These are phyloP conservation scores for Priocnemis perturbator DNA, from an alignment of 2,888 invertebrate species.

Conservation along the genomic window DNA sequence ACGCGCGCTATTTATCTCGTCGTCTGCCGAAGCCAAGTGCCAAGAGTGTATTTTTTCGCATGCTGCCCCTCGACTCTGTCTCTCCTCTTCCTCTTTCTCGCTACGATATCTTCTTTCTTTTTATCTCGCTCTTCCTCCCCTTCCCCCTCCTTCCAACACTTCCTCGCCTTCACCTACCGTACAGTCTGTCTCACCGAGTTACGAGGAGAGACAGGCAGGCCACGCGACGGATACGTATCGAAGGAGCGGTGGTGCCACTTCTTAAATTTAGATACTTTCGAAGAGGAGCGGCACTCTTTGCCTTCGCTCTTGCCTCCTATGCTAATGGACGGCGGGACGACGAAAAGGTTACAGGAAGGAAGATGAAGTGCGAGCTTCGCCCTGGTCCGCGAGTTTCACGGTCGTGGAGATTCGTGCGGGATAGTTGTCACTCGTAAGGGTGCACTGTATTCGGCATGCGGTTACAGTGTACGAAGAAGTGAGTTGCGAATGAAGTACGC, in stretches of 20 bases:
- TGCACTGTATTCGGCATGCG: too few relatives aligned
- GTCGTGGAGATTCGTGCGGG: too few relatives aligned
- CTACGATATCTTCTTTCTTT: constrained; percentile 1
- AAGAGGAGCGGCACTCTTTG: constrained; percentile 25
- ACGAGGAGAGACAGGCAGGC: constrained; percentile 41
- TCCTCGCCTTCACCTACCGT: background rate
- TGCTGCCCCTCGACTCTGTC: constrained; percentile 33
- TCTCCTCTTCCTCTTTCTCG: background rate
- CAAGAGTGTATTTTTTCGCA: constrained; percentile 67
- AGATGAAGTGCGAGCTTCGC: background rate
- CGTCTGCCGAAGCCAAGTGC: constrained; percentile 68
- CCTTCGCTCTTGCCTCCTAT: constrained; percentile 15
- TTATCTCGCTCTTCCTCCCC: constrained; percentile 7
- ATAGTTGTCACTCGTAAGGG: too few relatives aligned
- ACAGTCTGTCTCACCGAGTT: constrained; percentile 34
- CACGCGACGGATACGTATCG: constrained; percentile 50
- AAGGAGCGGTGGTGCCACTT: constrained; percentile 54
- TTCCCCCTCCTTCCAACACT: constrained; percentile 24
- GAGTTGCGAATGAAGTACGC: too few relatives aligned
- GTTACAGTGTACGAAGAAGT: too few relatives aligned
- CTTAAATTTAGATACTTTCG: constrained; percentile 68
- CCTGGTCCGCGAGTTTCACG: too few relatives aligned
- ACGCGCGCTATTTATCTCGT: constrained; percentile 69
- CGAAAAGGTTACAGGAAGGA: background rate
- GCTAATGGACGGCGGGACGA: constrained; percentile 3